Conservation (phyloP, 2,113 vertebrate genomes). For the Dicrurus megarhynchus region DNA sequence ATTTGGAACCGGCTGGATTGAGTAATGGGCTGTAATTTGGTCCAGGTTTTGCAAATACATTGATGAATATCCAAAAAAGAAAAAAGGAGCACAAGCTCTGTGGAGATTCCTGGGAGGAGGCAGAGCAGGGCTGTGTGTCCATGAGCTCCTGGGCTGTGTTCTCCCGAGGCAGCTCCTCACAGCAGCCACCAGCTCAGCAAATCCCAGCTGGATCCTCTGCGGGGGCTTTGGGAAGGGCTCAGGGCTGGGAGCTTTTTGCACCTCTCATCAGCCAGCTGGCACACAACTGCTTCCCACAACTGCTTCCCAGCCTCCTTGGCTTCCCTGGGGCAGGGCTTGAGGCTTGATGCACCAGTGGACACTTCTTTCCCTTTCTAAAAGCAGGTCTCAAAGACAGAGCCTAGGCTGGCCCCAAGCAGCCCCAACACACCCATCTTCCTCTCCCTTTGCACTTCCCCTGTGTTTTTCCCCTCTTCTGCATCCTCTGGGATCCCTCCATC, state of each 20-base stretch:
- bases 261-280: neutral
- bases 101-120: conserved; percentile 39
- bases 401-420: neutral
- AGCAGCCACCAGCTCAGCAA: conserved; percentile 3
- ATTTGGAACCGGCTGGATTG: conserved; percentile 50
- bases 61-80: conserved; percentile 14
- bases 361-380: neutral
- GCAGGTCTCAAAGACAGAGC: neutral
- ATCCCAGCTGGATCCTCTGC: neutral
- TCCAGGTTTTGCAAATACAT: conserved; percentile 53
- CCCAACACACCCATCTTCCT: neutral
- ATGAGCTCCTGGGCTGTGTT: neutral
- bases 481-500: neutral
- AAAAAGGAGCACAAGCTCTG: neutral
- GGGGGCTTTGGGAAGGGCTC: neutral
- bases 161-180: neutral
- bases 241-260: neutral
- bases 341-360: neutral
- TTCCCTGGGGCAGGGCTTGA: neutral
- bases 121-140: neutral
- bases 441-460: neutral
- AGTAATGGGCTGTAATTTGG: conserved; percentile 66
- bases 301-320: neutral
- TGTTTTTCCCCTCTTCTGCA: neutral
- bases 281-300: neutral